Conservation (phyloP, 2,888 invertebrate species). For the Oscheius sp. region DNA sequence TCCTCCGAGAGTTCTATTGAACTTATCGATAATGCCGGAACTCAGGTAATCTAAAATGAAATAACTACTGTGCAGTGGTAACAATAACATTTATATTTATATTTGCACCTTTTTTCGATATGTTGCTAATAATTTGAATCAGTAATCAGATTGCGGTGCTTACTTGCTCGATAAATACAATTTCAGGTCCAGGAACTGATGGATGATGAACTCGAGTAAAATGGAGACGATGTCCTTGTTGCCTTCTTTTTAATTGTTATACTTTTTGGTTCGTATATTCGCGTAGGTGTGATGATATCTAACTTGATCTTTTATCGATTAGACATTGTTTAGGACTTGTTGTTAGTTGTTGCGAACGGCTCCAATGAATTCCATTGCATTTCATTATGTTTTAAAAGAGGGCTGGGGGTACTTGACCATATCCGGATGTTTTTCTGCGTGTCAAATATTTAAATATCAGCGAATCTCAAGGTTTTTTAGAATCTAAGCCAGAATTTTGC, state of each 20-base stretch:
- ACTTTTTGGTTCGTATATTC: constrained; percentile 7
- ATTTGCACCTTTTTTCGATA: no score
- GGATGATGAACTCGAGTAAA: constrained; percentile 32
- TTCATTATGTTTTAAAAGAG: not conserved
- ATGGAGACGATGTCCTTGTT: not conserved
- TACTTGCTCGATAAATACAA: not conserved
- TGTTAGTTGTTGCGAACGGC: constrained; percentile 22
- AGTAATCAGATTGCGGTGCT: no score
- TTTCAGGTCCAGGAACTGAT: constrained; percentile 31
- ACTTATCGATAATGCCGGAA: constrained; percentile 16
- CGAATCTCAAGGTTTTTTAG: no score
- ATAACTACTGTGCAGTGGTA: not conserved
- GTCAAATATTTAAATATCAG: no score
- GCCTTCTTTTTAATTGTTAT: constrained; percentile 2
- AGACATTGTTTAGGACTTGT: constrained; percentile 27
- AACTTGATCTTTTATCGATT: constrained; percentile 17
- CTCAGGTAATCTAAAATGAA: constrained; percentile 3
- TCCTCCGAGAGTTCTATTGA: constrained; percentile 29
- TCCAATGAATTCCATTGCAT: constrained; percentile 10
- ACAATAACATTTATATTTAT: not conserved
- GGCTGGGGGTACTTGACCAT: no score
- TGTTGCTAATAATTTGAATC: not conserved
- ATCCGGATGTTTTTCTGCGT: no score
- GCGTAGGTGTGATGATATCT: constrained; percentile 25
- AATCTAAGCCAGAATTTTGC: no score